A percentile compares a stretch with the other conserved stretches of the same genome.
Conservation (phyloP, 2,113 vertebrate genomes). For the Hyperopisus bebe region DNA sequence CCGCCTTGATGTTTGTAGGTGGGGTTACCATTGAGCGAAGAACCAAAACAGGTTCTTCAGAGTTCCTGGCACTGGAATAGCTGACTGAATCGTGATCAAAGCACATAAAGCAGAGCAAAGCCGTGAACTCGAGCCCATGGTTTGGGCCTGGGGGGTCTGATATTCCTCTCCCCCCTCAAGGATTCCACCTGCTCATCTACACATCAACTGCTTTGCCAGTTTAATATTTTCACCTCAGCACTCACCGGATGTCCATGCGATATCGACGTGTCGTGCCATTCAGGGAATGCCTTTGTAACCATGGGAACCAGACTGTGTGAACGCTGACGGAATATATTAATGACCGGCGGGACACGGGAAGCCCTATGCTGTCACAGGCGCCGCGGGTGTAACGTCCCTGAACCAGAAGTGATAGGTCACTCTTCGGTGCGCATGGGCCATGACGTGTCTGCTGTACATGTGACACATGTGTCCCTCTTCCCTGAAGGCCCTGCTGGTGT, state of each 20-base stretch:
- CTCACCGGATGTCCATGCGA: background rate
- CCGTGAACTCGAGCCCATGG: background rate
- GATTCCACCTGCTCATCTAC: background rate
- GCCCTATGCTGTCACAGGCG: background rate
- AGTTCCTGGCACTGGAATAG: background rate
- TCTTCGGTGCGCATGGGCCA: background rate
- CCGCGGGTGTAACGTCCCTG: background rate
- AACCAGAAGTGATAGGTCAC: background rate
- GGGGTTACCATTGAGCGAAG: background rate
- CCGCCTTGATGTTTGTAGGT: background rate
- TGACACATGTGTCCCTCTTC: background rate
- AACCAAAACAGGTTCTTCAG: background rate
- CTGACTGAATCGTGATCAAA: background rate
- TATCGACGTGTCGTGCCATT: background rate
- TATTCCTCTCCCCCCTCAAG: background rate
- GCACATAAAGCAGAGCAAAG: background rate
- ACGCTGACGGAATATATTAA: background rate
- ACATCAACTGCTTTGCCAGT: background rate
- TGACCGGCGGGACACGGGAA: background rate
- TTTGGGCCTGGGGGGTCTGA: background rate
- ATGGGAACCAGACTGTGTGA: conserved; percentile 18
- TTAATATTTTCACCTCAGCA: background rate
- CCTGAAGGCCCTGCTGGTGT: background rate
- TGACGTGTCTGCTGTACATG: background rate
- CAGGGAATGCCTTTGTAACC: background rate